Percentiles rank a stretch among this genome's conserved stretches.
Evolutionary conservation across 1,140 invertebrate species (phyloP).

Genomic region (Pissodes strobi): DNA sequence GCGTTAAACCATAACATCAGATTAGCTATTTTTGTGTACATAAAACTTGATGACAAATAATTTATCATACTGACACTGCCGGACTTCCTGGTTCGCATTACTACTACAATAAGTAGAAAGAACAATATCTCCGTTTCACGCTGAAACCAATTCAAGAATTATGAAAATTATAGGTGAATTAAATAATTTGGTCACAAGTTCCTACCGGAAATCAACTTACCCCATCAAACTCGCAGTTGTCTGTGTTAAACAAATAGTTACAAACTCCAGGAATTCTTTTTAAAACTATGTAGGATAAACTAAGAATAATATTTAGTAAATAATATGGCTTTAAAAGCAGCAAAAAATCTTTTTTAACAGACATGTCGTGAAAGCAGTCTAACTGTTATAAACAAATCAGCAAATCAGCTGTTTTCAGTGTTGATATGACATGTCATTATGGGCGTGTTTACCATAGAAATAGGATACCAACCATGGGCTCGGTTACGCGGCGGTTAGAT

Average conservation of each 20-base stretch:
- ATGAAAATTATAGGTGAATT: constrained; percentile 1
- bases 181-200: constrained; percentile 12
- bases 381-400: neutral
- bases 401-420: neutral
- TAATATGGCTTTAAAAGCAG: constrained; percentile 84
- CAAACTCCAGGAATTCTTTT: constrained; percentile 76
- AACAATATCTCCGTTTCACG: constrained; percentile 94
- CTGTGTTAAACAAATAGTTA: constrained; percentile 68
- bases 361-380: no score
- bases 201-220: constrained; percentile 57
- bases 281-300: constrained; percentile 77
- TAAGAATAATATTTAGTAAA: constrained; percentile 83
- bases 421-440: no score
- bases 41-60: constrained; percentile 88
- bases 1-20: constrained; percentile 90
- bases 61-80: constrained; percentile 87
- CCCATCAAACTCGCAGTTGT: constrained; percentile 80
- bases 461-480: no score
- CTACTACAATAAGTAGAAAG: constrained; percentile 90
- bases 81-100: constrained; percentile 88
- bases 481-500: no score
- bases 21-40: constrained; percentile 93
- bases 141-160: constrained; percentile 58
- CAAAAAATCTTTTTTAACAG: constrained; percentile 72
- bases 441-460: no score